Evolutionary conservation across 2,113 vertebrate genomes (phyloP).

Genomic region (Rhombomys opimus): DNA sequence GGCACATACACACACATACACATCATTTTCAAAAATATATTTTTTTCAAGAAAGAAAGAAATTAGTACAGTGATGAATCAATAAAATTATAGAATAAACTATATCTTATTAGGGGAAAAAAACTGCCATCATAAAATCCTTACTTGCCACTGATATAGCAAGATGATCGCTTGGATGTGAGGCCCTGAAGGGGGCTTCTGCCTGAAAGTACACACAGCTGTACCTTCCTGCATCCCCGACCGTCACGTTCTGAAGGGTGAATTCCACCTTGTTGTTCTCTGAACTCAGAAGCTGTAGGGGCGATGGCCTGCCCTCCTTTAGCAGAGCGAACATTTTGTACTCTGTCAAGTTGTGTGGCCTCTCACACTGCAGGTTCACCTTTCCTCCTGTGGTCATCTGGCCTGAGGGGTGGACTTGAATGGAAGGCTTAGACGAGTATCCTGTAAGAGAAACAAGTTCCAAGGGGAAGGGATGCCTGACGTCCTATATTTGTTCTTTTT

Average conservation of each 20-base stretch:
- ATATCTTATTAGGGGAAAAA: background rate
- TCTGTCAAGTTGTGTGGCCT: rapidly evolving
- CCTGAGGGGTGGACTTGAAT: background rate
- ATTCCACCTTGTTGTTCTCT: rapidly evolving
- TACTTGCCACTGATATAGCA: slow-evolving; percentile 20
- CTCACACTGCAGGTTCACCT: background rate
- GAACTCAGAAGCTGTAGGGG: rapidly evolving
- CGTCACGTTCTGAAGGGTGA: background rate
- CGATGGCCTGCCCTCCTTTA: background rate
- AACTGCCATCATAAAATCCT: background rate
- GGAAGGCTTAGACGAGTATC: background rate
- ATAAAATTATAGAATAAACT: background rate
- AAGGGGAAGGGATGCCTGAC: background rate
- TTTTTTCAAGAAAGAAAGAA: background rate
- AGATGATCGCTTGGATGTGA: background rate
- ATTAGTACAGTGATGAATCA: background rate
- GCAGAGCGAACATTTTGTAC: background rate
- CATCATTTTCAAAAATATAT: background rate
- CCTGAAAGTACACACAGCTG: background rate
- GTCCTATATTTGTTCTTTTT: background rate
- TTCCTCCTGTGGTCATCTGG: background rate
- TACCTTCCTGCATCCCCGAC: background rate
- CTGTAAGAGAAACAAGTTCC: background rate
- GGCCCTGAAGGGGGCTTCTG: slow-evolving; percentile 17
- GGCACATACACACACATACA: background rate